Evolutionary conservation across 2,797 vertebrate genomes (phyloP), one percentile per base, ranked within the genome.

Genomic region (Acomys russatus): DNA sequence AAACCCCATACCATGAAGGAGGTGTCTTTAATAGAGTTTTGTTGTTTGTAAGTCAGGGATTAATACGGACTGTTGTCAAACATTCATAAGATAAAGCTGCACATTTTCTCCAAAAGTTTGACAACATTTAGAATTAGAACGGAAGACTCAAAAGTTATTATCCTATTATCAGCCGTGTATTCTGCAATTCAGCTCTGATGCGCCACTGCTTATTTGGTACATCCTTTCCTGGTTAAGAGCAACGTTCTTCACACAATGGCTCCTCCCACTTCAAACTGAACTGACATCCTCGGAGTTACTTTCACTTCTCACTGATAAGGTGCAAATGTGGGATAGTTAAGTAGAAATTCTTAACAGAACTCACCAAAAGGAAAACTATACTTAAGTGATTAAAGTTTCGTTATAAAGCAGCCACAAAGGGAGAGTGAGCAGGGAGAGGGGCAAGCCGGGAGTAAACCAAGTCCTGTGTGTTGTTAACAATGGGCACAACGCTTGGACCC

Each of bases 41-140:
- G 63, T 17, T 22, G 28, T 59, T 54, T 66, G 12, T 18, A 33
- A 94, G 23, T 92, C 33, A 66, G 28, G 9, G 4, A 86, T 68
- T 85, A 80, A 92, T 76, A 23, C 23, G 88, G 83, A 85, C 87
- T 63, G 79, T 68, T 85, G 18, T 70, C 59, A 93, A 80, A 35
- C 30, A 23, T 61, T 96, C 66, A 63, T 9, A 91, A 92, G 23
- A 80, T 49, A 66, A 91, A 83, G 1, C 84, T 5, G 80, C 4
- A 56, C 25, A 51, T 68, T 92, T 73, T 79, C 66, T 91, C 66
- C 73, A 93, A 18, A 64, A 74, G 89, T 8, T 76, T 95, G 71
- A 86, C 7, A 84, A 54, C 38, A 66, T 12, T 20, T 68, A 61
- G 28, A 63, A 85, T 83, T 68, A 30, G 63, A 91, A 94, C 30